Base-by-base conservation (phyloP, 2,797 vertebrate genomes). In the Falco cherrug region DNA sequence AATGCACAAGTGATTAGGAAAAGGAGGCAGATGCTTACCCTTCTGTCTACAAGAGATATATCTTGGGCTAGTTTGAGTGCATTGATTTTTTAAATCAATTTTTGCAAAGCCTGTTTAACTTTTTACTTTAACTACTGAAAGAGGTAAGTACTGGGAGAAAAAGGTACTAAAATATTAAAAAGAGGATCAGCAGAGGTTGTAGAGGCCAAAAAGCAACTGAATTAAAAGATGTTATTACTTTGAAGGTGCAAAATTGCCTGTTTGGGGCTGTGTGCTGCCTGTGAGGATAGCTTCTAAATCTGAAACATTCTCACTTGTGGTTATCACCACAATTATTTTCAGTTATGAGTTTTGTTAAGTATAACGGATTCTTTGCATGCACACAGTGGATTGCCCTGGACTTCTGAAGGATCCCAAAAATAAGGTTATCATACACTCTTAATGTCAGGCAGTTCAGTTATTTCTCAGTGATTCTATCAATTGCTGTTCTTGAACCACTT, bases 1-100 rank as follows among this genome's bases (percentile, higher is more conserved):
- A 92, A 93, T 47, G 53, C 33, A 71, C 24, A 86, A 93, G 26
- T 57, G 60, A 20, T 92, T 80, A 83, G 65, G 51, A 94, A 93
- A 92, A 94, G 68, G 9, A 90, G 53, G 29, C 48, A 93, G 50
- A 50, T 25, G 33, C 11, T 70, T 80, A 68, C 10, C 90, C 74
- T 77, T 95, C 70, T 48, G 17, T 87, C 89, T 96, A 3, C 41
- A 71, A 60, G 69, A 89, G 26, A 10, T n/a, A 87, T 45, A 50
- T 84, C 78, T 80, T 65, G 21, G n/a, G 31, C 48, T 83, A 47
- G 29, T 61, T 88, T 57, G 78, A 65, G n/a, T 13, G 12, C 35
- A 92, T 24, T 43, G 71, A 71, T 57, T 91, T 60, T 90, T 84
- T 53, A 0, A 85, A 75, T 81, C 35, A 56, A 80, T 91, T 91